Base-by-base conservation (phyloP, 2,888 invertebrate species). In the Sesia bembeciformis region DNA sequence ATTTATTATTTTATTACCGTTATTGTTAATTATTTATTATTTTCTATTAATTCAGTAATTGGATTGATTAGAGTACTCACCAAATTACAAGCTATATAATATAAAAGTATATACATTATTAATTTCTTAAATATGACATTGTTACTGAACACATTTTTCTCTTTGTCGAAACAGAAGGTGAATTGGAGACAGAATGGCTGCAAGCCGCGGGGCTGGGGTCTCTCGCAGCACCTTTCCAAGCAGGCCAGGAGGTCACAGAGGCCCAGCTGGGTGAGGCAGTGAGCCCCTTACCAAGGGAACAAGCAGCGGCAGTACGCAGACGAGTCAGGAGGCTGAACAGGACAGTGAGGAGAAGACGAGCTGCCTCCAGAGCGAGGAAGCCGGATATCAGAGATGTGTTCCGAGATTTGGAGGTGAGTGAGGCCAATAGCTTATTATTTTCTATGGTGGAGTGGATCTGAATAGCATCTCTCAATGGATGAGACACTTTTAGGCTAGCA, bases 341-440 rank as follows among this genome's bases (percentile, higher is more conserved):
- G 59, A 96, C 96, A 0, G 91, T 95, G 41, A 90, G 94, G 54
- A 91, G 92, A 68, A 82, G 87, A 58, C 89, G 91, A 53, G 90
- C 91, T 1, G 87, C 86, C 42, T 81, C 85, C 23, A 69, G 88
- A 52, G 81, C 93, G n/a, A 91, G 92, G 58, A 94, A 94, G 67
- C 94, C 94, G 7, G 96, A 96, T 75, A 95, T 96, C 58, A 85
- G 96, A 65, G 95, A 96, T 81, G 94, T 96, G 53, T 94, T 96
- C 72, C 92, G 94, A 77, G 95, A 95, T 82, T 90, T 94, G 62
- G 96, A 96, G 91, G 95, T 95, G 70, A 85, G 85, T 50, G 38
- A 39, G 4, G 38, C 23, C 23, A 39, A 6, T 39, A 4, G 23
- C 38, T 23, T 6, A 43, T 23, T 23, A 23, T 23, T 23, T 23